A percentile compares a stretch with the other conserved stretches of the same genome.
phyloP scores from a whole-genome alignment of 2,797 vertebrate genomes.

The Enteromius unitaeniatus region DNA sequence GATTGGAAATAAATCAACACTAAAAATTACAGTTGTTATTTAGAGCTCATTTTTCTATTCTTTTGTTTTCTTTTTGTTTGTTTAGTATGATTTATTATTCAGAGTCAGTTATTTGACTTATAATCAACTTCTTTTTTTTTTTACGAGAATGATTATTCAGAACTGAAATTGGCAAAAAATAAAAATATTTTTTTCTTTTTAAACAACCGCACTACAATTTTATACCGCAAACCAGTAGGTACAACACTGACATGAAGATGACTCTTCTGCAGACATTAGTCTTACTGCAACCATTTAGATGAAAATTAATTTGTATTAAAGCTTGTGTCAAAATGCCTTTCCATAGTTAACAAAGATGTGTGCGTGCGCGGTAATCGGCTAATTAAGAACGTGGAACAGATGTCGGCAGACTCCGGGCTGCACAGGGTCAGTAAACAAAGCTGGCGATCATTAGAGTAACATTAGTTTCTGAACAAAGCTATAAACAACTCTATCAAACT shows the following conservation, averaged over 20 bases:
- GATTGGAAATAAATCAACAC: not conserved
- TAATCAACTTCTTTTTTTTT: no score
- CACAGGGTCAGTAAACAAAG: slow-evolving; percentile 97
- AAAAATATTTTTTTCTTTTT: not conserved
- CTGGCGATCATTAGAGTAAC: slow-evolving; percentile 90
- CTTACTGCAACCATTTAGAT: slow-evolving; percentile 38
- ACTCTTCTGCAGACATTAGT: not conserved
- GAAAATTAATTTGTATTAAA: slow-evolving; percentile 90
- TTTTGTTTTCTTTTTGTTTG: no score
- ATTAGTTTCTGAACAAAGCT: slow-evolving; percentile 76
- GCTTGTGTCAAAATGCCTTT: slow-evolving; percentile 84
- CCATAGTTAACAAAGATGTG: slow-evolving; percentile 84
- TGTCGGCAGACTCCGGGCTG: slow-evolving; percentile 89
- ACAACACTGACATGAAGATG: not conserved
- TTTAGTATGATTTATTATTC: no score
- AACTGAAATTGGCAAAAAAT: not conserved
- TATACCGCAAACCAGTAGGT: not conserved
- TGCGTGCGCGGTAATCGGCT: slow-evolving; percentile 86
- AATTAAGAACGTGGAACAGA: slow-evolving; percentile 95
- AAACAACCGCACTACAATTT: not conserved
- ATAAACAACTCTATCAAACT: slow-evolving; percentile 51
- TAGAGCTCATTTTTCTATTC: not conserved
- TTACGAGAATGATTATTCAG: no score
- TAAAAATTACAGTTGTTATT: not conserved
- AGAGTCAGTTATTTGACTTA: no score